These are phyloP conservation scores for Zaprionus ornatus DNA, from an alignment of 1,140 invertebrate species.

Conservation along the genomic window DNA sequence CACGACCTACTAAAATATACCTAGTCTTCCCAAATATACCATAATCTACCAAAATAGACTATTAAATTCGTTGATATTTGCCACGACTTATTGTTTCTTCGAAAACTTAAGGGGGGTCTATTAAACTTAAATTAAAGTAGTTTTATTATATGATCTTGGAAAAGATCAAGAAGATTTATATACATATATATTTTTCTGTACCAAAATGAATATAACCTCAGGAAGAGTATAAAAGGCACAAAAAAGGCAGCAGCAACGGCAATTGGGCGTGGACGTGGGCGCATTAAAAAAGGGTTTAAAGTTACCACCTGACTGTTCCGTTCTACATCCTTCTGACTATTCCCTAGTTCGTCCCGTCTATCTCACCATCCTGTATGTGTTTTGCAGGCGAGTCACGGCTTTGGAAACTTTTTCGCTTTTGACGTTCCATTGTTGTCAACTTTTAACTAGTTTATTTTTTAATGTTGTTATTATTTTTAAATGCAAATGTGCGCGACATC, in stretches of 20 bases:
- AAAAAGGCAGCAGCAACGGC: constrained; percentile 23
- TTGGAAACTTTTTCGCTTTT: constrained; percentile 63
- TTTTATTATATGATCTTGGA: no score
- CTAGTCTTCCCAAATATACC: no score
- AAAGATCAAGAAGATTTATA: no score
- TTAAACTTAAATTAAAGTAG: no score
- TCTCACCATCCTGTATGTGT: not conserved
- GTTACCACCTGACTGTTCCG: constrained; percentile 24
- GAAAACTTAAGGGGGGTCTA: no score
- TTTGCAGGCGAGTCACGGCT: constrained; percentile 26
- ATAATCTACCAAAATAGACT: no score
- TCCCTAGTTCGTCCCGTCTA: not conserved
- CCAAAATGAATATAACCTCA: not conserved
- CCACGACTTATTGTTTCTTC: no score
- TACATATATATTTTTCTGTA: no score
- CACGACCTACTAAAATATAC: no score
- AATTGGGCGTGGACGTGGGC: constrained; percentile 32
- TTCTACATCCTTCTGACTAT: not conserved
- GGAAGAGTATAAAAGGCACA: constrained; percentile 32
- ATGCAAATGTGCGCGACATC: constrained; percentile 62
- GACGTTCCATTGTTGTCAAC: constrained; percentile 80
- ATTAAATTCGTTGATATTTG: no score
- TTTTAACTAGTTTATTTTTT: constrained; percentile 76
- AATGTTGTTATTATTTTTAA: constrained; percentile 72
- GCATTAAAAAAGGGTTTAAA: constrained; percentile 71